These are phyloP conservation scores for Oppia nitens DNA, from an alignment of 1,140 invertebrate species.

Conservation along the genomic window DNA sequence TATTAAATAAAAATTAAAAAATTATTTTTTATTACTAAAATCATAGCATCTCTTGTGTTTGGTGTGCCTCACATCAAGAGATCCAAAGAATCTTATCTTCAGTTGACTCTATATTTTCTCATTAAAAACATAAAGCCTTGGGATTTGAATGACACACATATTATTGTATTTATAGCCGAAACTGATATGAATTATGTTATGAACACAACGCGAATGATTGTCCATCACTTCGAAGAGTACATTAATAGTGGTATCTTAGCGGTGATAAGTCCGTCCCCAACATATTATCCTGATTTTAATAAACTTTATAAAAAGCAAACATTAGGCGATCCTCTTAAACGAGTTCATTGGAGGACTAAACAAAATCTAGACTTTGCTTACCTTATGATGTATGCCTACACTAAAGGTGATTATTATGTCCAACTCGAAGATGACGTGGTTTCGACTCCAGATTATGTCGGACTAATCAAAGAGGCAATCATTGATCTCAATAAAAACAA, in stretches of 20 bases:
- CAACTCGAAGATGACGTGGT: slow-evolving; percentile 93
- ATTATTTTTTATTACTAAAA: background rate
- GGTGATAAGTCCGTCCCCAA: slow-evolving; percentile 61
- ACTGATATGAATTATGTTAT: slow-evolving; percentile 29
- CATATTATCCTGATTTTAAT: slow-evolving; percentile 72
- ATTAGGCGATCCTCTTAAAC: slow-evolving; percentile 66
- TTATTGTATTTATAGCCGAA: slow-evolving; percentile 82
- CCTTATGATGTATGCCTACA: slow-evolving; percentile 83
- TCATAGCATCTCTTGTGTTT: slow-evolving; percentile 42
- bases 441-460: slow-evolving; percentile 60
- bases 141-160: slow-evolving; percentile 60
- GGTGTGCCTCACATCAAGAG: slow-evolving; percentile 75
- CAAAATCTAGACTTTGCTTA: slow-evolving; percentile 92
- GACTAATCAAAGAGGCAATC: slow-evolving; percentile 72
- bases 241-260: slow-evolving; percentile 67
- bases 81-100: slow-evolving; percentile 70
- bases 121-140: slow-evolving; percentile 57
- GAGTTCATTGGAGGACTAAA: slow-evolving; percentile 84
- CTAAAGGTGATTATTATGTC: slow-evolving; percentile 36
- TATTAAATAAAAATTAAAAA: background rate
- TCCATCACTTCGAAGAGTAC: slow-evolving; percentile 51
- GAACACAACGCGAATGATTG: slow-evolving; percentile 38
- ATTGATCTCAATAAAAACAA: slow-evolving; percentile 47
- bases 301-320: slow-evolving; percentile 42
- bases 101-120: slow-evolving; percentile 70